A percentile compares a stretch with the other conserved stretches of the same genome.
Conservation (phyloP, 2,888 invertebrate genomes). For the Ichneumon xanthorius region DNA sequence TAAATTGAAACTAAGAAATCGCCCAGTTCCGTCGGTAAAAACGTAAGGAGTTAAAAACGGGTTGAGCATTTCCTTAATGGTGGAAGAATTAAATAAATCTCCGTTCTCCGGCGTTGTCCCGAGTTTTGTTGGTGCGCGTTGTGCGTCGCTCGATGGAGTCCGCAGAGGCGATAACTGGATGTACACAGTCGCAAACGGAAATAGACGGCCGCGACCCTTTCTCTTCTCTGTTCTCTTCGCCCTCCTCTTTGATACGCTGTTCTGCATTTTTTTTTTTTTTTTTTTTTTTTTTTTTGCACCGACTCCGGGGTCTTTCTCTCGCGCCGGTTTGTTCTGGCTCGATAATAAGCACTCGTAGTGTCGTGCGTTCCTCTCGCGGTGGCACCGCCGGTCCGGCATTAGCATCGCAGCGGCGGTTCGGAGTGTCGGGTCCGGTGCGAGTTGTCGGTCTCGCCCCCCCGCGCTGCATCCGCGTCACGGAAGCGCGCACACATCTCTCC, state of each 20-base stretch:
- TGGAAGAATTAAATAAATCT: slow-evolving; percentile 61
- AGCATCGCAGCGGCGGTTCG: slow-evolving; percentile 1
- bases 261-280: slow-evolving; percentile 12
- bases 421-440: slow-evolving; percentile 29
- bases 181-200: slow-evolving; percentile 59
- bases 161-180: slow-evolving; percentile 56
- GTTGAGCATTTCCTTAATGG: slow-evolving; percentile 27
- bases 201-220: slow-evolving; percentile 59
- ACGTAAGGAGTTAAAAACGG: no score
- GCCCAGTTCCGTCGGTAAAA: no score
- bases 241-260: slow-evolving; percentile 13
- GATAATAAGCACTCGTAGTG: slow-evolving; percentile 46
- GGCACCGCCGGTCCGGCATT: slow-evolving; percentile 9
- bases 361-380: background rate
- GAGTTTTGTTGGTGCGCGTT: slow-evolving; percentile 23
- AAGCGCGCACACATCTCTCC: slow-evolving; percentile 41
- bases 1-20: no score
- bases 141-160: slow-evolving; percentile 38
- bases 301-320: slow-evolving; percentile 29
- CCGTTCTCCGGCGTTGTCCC: slow-evolving; percentile 9
- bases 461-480: slow-evolving; percentile 54
- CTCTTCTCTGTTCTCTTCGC: slow-evolving; percentile 21
- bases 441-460: background rate
- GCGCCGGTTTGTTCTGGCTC: slow-evolving; percentile 55
- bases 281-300: slow-evolving; percentile 8